These are phyloP conservation scores for Capitulum mitella DNA, from an alignment of 2,888 invertebrate species.

Conservation along the genomic window DNA sequence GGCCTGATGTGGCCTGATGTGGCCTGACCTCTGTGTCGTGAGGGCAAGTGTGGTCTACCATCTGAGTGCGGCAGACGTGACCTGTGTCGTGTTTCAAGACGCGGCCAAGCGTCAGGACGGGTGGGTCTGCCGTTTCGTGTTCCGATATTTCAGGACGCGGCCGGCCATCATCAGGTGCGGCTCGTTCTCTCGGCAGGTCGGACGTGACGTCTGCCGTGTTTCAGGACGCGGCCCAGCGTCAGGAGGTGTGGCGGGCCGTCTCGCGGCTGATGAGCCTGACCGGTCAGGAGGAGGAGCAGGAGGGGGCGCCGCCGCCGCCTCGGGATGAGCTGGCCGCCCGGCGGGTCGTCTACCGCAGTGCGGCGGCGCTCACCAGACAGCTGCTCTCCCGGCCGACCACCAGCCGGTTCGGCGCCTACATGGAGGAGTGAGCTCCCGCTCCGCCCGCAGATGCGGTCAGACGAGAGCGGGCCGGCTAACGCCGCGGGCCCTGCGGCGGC, in stretches of 20 bases:
- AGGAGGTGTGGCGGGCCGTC: neutral
- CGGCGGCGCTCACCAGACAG: neutral
- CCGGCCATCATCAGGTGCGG: neutral
- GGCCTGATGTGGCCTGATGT: too few species aligned
- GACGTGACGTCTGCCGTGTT: too few species aligned
- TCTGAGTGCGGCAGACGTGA: too few species aligned
- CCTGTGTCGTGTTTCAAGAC: neutral
- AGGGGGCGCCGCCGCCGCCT: neutral
- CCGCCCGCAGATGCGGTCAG: too few species aligned
- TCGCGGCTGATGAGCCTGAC: neutral
- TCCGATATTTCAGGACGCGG: neutral
- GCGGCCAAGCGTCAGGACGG: too few species aligned
- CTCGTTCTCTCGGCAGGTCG: too few species aligned
- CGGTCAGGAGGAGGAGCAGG: neutral
- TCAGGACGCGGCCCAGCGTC: neutral
- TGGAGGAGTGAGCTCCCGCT: neutral
- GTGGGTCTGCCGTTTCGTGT: too few species aligned
- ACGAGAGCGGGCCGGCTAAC: too few species aligned
- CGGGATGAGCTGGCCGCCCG: neutral
- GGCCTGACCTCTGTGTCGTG: too few species aligned
- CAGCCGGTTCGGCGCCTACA: neutral
- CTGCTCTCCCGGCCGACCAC: neutral
- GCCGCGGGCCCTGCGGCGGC: too few species aligned
- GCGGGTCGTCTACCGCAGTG: neutral
- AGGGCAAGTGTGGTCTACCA: neutral